A percentile compares a stretch with the other conserved stretches of the same genome.
phyloP scores from a whole-genome alignment of 2,113 vertebrate species.

The Odocoileus virginianus region DNA sequence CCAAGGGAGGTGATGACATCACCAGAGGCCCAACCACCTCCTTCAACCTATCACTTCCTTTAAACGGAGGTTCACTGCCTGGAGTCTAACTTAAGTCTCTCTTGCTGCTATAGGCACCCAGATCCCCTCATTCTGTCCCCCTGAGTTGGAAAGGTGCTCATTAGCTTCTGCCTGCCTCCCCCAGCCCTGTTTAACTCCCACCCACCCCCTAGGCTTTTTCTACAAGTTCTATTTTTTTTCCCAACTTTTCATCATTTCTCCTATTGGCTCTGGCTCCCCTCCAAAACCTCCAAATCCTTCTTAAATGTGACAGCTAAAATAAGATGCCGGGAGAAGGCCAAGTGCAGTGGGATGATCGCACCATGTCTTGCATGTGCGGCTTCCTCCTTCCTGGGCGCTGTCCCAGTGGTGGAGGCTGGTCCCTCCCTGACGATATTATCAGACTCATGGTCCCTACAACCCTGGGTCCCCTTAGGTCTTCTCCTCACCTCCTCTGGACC shows the following conservation, averaged over 20 bases:
- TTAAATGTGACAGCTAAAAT: conserved; percentile 66
- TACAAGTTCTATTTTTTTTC: neutral
- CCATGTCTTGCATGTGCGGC: neutral
- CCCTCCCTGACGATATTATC: neutral
- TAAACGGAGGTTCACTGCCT: neutral
- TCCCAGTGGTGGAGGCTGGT: neutral
- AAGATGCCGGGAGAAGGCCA: conserved; percentile 34
- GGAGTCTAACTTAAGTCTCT: neutral
- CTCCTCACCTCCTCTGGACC: too few relatives aligned
- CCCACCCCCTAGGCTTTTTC: neutral
- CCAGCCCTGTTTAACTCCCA: neutral
- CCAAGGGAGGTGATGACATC: neutral
- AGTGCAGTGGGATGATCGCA: neutral
- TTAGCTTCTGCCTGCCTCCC: neutral
- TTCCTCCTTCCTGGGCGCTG: neutral
- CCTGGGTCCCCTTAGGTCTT: too few relatives aligned
- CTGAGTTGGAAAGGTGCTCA: neutral
- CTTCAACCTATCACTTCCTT: neutral
- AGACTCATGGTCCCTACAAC: neutral
- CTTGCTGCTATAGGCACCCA: neutral
- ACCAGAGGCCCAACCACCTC: neutral
- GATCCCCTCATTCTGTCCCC: neutral
- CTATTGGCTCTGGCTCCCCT: conserved; percentile 42
- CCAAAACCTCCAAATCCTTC: conserved; percentile 45
- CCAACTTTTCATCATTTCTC: conserved; percentile 11